These are phyloP conservation scores for Cryptomyrus ogoouensis DNA, from an alignment of 2,113 vertebrate species.

Conservation along the genomic window DNA sequence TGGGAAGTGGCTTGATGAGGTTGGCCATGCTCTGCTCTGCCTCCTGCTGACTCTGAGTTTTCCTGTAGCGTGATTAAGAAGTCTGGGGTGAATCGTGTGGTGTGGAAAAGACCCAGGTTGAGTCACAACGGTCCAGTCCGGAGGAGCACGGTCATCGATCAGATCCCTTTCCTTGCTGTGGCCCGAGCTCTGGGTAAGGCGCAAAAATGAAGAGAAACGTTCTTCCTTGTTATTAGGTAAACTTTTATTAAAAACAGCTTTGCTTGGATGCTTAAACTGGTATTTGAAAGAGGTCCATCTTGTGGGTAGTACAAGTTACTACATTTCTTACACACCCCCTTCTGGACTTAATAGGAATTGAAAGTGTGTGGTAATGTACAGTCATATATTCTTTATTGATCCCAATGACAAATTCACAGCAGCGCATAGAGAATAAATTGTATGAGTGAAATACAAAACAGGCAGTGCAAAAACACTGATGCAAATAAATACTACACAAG, in stretches of 20 bases:
- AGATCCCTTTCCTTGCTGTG: conserved; percentile 93
- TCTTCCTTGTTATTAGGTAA: background rate
- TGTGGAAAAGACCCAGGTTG: conserved; percentile 92
- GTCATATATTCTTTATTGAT: background rate
- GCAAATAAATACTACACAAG: background rate
- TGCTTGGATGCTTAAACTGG: background rate
- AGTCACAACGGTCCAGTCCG: conserved; percentile 88
- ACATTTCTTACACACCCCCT: background rate
- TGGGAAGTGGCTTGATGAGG: background rate
- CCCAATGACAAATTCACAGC: background rate
- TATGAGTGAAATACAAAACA: background rate
- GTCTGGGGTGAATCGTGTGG: conserved; percentile 90
- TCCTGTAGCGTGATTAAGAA: conserved; percentile 86
- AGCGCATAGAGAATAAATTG: background rate
- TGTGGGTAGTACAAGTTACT: background rate
- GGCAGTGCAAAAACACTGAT: background rate
- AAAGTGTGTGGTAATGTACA: background rate
- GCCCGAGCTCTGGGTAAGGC: conserved; percentile 79
- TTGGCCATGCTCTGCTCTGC: background rate
- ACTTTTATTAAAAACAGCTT: background rate
- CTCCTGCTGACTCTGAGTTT: background rate
- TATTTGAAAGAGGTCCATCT: background rate
- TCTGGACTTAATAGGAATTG: background rate
- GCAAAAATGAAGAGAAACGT: background rate
- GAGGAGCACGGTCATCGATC: conserved; percentile 90